Conservation (phyloP, 1,140 invertebrate species). For the Calephelis virginiensis region DNA sequence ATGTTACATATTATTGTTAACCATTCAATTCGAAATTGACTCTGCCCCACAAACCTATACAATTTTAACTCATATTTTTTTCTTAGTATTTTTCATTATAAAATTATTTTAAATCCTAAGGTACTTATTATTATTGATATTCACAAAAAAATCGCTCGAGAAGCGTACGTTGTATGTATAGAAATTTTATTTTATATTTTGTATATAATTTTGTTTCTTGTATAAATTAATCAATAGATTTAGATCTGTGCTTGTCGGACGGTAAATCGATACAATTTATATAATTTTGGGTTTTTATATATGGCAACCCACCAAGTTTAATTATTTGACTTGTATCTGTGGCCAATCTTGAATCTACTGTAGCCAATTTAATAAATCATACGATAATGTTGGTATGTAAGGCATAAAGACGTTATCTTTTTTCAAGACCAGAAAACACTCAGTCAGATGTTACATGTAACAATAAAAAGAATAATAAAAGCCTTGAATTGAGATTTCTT, state of each 20-base stretch:
- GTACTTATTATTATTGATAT: slow-evolving; percentile 68
- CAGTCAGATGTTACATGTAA: too few relatives aligned
- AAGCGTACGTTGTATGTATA: slow-evolving; percentile 56
- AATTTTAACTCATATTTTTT: slow-evolving; percentile 20
- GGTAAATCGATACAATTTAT: slow-evolving; percentile 37
- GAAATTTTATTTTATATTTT: slow-evolving; percentile 73
- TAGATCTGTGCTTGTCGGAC: slow-evolving; percentile 56
- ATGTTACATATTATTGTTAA: slow-evolving; percentile 1
- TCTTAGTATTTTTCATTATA: slow-evolving; percentile 30
- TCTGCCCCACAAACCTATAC: slow-evolving; percentile 6
- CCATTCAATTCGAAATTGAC: neutral
- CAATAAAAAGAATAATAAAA: too few relatives aligned
- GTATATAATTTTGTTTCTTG: slow-evolving; percentile 72
- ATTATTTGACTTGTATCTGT: slow-evolving; percentile 4
- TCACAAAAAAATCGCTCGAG: slow-evolving; percentile 47
- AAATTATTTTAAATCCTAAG: slow-evolving; percentile 42
- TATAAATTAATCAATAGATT: slow-evolving; percentile 71
- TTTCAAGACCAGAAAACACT: neutral
- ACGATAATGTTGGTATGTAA: neutral
- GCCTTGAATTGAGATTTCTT: too few relatives aligned
- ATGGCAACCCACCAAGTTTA: slow-evolving; percentile 46
- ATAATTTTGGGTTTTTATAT: slow-evolving; percentile 38
- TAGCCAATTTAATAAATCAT: slow-evolving; percentile 1
- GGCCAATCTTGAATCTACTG: neutral
- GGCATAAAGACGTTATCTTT: neutral